Base-by-base conservation (phyloP, 2,797 vertebrate genomes). In the Eulemur coronatus region DNA sequence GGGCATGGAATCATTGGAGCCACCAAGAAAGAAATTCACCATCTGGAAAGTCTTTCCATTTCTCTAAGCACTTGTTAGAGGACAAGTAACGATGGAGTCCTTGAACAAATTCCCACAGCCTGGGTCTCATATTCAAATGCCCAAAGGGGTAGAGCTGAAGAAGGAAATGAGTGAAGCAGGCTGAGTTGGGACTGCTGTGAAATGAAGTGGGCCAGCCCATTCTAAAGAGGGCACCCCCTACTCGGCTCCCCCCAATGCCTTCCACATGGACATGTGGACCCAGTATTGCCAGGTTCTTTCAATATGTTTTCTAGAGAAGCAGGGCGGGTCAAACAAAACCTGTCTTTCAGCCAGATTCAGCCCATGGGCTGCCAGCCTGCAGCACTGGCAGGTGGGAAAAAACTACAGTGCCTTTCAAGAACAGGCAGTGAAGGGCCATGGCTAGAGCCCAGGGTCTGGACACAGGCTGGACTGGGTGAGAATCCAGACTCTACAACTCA, bases 41-140 rank as follows among this genome's bases (percentile, higher is more conserved):
- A 87, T 84, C 79, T 97, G 93, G 75, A 93, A 97, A 93, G 38
- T 38, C 84, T 95, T 96, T 97, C 79, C 80, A 92, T 63, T 93
- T 90, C 67, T 72, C 70, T 69, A 10, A 57, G 41, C 28, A 28
- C 89, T 85, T 94, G 75, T 81, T 94, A 93, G 14, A 95, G 84
- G 95, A 92, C 95, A 96, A 94, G 57, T 67, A 93, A 95, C 80
- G 89, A 94, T 78, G 50, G 92, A 89, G 65, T 95, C 75, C 59
- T 86, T 96, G 48, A 93, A 86, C 46, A 89, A 48, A 59, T 50
- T 92, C 75, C 82, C 72, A 75, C 8, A 72, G 73, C 48, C 59
- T 69, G 65, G 35, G 84, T 93, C 91, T 97, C 91, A 91, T 72
- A 95, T 94, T 65, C 63, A 78, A 95, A 80, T 0, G 46, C 82